Conservation (phyloP, 2,113 vertebrate species). For the Natator depressus region DNA sequence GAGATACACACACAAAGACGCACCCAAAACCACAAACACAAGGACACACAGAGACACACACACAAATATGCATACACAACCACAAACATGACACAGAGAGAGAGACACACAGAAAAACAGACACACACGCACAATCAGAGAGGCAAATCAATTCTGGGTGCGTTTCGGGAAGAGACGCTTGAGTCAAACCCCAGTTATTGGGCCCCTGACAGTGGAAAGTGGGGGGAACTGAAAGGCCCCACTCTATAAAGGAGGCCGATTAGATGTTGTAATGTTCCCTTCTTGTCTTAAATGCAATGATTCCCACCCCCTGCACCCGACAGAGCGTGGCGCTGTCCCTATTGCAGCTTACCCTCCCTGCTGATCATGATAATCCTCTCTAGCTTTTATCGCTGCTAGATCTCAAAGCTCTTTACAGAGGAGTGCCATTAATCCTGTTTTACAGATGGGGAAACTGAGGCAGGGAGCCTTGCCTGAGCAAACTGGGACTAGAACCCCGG, state of each 20-base stretch:
- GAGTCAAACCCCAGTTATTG: background rate
- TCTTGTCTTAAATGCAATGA: background rate
- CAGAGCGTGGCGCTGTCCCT: background rate
- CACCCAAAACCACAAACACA: background rate
- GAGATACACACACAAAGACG: too few species aligned
- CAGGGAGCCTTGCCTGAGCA: background rate
- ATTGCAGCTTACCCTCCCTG: background rate
- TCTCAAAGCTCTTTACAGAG: background rate
- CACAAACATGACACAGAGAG: background rate
- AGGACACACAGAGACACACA: background rate
- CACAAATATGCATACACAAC: too few species aligned
- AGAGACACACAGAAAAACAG: too few species aligned
- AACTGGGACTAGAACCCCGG: background rate
- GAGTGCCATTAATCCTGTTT: background rate
- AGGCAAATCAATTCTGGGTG: background rate
- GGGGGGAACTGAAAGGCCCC: background rate
- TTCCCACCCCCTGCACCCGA: background rate
- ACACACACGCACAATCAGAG: too few species aligned
- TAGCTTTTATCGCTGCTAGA: background rate
- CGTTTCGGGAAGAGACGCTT: background rate
- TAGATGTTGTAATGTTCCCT: background rate
- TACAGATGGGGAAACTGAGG: background rate
- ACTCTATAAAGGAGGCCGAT: background rate
- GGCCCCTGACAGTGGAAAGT: background rate
- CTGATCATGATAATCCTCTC: background rate